Conservation (phyloP, 2,888 invertebrate species). For the Pinctada fucata region DNA sequence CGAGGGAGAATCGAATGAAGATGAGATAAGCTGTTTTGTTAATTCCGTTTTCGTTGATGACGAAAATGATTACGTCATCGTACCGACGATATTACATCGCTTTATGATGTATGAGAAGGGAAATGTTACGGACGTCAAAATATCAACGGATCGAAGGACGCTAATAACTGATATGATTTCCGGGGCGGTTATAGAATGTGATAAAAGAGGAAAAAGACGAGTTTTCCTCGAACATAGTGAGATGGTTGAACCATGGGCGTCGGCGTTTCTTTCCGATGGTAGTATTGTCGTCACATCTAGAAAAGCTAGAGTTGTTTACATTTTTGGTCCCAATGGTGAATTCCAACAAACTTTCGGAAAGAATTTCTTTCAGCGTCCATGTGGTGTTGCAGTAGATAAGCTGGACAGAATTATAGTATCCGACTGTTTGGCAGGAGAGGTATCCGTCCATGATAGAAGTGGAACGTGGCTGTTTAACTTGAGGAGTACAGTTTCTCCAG, state of each 20-base stretch:
- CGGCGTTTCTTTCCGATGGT: conserved; percentile 51
- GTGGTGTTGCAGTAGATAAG: conserved; percentile 64
- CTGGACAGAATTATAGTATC: conserved; percentile 76
- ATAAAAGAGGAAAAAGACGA: conserved; percentile 50
- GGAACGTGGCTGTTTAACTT: conserved; percentile 67
- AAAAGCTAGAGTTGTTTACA: conserved; percentile 53
- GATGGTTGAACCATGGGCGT: conserved; percentile 60
- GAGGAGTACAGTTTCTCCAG: conserved; percentile 73
- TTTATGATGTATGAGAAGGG: conserved; percentile 11
- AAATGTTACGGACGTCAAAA: conserved; percentile 51
- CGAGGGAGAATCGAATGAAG: no score
- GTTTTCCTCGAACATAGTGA: conserved; percentile 51
- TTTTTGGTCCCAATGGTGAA: conserved; percentile 52
- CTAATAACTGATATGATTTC: conserved; percentile 66
- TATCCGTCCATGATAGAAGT: conserved; percentile 74
- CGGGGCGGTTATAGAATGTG: conserved; percentile 59
- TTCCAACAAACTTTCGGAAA: conserved; percentile 55
- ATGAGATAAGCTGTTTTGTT: no score
- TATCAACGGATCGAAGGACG: conserved; percentile 51
- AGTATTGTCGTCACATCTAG: conserved; percentile 62
- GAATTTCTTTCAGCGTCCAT: conserved; percentile 58
- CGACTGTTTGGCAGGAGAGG: conserved; percentile 76
- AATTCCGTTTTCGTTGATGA: background rate
- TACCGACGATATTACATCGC: background rate
- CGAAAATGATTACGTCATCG: background rate